Base-by-base conservation (phyloP, 2,113 vertebrate species). In the Varanus salvator region DNA sequence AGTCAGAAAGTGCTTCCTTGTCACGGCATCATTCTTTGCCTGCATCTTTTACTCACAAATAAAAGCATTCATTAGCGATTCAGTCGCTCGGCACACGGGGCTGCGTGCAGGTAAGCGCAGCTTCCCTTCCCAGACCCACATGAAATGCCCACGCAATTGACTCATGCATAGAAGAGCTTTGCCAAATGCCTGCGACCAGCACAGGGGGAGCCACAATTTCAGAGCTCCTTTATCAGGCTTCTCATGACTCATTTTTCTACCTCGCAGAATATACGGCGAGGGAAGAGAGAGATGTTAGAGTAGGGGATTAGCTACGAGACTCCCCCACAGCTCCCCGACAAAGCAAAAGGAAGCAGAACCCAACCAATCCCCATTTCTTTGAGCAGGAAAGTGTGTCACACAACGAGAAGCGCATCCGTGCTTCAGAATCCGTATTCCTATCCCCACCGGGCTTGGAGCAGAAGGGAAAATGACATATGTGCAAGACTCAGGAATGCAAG, bases 311-410 rank as follows among this genome's bases (percentile, higher is more conserved):
- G 77, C 60, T 4, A 0, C 44, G 50, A 12, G 0, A 44, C 23
- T 72, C 31, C 74, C 31, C 44, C 38, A 1, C 29, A 27, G 50
- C 25, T 64, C 8, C 1, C 60, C 44, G 57, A 8, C 29, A 11
- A 25, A 0, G 9, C 50, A 50, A 27, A 4, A 44, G 0, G 0
- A 11, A n/a, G 2, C 68, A 2, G 38, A 0, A 0, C 52, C 64
- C 66, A n/a, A 23, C 2, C 64, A 23, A 17, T 34, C 0, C 0
- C 34, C 0, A 7, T 44, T 34, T 1, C 31, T 64, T 27, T 84
- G 87, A n/a, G 3, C 23, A 21, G 52, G 82, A 60, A 76, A 84
- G 48, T 31, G 31, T 2, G 19, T 0, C 2, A 11, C 23, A 3
- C 1, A 6, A 89, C n/a, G 11, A 52, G 14, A 31, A 80, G n/a